phyloP scores from a whole-genome alignment of 1,140 invertebrate species.

The Leptonema lineaticorne region DNA sequence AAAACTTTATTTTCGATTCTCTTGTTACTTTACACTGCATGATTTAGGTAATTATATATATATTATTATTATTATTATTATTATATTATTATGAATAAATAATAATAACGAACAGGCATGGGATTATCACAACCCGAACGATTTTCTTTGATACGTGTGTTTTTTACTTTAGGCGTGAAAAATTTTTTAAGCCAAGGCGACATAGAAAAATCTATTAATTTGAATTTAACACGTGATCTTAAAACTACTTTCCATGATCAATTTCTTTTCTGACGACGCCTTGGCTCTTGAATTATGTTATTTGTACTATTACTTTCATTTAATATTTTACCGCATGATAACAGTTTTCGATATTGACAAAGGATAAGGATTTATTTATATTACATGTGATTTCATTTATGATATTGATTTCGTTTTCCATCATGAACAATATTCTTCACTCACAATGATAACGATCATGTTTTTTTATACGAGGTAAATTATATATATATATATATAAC shows the following conservation, averaged over 20 bases:
- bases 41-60: constrained; percentile 13
- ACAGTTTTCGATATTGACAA: no score
- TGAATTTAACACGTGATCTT: no score
- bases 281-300: constrained; percentile 8
- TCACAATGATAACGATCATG: background rate
- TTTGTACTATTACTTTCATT: constrained; percentile 14
- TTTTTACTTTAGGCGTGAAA: background rate
- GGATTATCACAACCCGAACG: constrained; percentile 18
- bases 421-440: background rate
- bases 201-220: no score
- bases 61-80: background rate
- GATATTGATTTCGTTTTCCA: constrained; percentile 5
- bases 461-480: background rate
- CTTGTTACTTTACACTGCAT: constrained; percentile 12
- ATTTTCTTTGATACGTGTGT: constrained; percentile 10
- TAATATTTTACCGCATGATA: constrained; percentile 6
- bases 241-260: no score
- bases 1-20: background rate
- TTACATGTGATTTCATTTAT: background rate
- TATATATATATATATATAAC: background rate
- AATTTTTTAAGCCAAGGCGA: no score
- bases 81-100: no score
- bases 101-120: no score
- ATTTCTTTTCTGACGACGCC: no score
- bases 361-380: background rate